Conservation (phyloP, 2,113 vertebrate species). For the Chiloscyllium plagiosum region DNA sequence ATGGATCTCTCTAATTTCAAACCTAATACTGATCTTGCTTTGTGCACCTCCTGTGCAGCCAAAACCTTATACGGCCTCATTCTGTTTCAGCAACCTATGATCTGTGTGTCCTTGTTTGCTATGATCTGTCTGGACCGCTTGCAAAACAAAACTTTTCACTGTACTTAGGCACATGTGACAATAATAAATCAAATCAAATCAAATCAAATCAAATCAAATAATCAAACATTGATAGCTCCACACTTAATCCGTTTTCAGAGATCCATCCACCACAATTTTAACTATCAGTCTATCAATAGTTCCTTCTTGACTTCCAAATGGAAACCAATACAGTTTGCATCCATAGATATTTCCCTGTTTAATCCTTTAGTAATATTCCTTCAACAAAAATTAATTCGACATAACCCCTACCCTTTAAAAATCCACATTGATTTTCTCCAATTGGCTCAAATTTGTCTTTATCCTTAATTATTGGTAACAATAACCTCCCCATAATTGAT, state of each 20-base stretch:
- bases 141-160: too few relatives aligned
- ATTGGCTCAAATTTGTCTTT: not conserved
- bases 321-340: not conserved
- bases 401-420: not conserved
- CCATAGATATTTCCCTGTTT: not conserved
- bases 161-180: too few relatives aligned
- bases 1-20: too few relatives aligned
- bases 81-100: too few relatives aligned
- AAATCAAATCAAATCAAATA: too few relatives aligned
- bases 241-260: not conserved
- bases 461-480: not conserved
- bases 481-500: not conserved
- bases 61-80: too few relatives aligned
- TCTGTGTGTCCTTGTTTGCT: too few relatives aligned
- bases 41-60: too few relatives aligned
- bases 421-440: not conserved
- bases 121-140: too few relatives aligned
- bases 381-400: not conserved
- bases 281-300: not conserved
- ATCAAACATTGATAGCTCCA: not conserved
- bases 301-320: not conserved
- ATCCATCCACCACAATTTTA: not conserved
- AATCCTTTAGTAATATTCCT: too few relatives aligned
- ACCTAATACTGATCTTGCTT: too few relatives aligned
- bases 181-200: too few relatives aligned